A percentile compares a stretch with the other conserved stretches of the same genome.
Evolutionary conservation across 37 sponge, comb jelly and placozoan species (phyloP).

Genomic region (Agelas oroides): DNA sequence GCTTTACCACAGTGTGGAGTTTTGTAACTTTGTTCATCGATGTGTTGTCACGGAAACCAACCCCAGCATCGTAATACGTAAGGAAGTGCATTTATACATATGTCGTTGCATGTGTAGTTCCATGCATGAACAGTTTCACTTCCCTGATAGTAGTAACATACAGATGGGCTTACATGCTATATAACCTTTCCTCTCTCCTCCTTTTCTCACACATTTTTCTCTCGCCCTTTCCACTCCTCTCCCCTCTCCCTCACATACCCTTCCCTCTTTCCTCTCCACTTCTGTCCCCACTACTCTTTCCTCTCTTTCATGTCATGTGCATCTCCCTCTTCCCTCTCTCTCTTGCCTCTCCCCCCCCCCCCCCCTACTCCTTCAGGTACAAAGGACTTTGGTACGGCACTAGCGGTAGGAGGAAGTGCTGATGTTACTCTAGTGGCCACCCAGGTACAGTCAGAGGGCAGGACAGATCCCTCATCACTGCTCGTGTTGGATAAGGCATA

Average conservation of each 20-base stretch:
- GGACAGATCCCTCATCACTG: neutral
- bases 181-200: neutral
- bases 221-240: too few species aligned
- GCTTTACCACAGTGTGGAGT: conserved; percentile 73
- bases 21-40: conserved; percentile 82
- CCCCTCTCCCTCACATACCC: too few species aligned
- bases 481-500: conserved; percentile 19
- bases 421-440: too few species aligned
- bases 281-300: too few species aligned
- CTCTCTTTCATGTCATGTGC: too few species aligned
- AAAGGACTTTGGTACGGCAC: neutral
- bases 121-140: neutral
- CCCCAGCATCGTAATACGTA: conserved; percentile 68
- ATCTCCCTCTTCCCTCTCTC: too few species aligned
- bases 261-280: too few species aligned
- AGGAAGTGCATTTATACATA: neutral
- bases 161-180: neutral
- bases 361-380: neutral
- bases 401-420: conserved; percentile 3
- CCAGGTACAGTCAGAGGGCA: neutral
- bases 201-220: too few species aligned
- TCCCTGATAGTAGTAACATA: neutral
- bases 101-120: neutral
- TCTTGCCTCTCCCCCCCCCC: too few species aligned
- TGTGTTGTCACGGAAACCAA: conserved; percentile 44